phyloP scores from a whole-genome alignment of 2,113 vertebrate species.

The Felis catus region DNA sequence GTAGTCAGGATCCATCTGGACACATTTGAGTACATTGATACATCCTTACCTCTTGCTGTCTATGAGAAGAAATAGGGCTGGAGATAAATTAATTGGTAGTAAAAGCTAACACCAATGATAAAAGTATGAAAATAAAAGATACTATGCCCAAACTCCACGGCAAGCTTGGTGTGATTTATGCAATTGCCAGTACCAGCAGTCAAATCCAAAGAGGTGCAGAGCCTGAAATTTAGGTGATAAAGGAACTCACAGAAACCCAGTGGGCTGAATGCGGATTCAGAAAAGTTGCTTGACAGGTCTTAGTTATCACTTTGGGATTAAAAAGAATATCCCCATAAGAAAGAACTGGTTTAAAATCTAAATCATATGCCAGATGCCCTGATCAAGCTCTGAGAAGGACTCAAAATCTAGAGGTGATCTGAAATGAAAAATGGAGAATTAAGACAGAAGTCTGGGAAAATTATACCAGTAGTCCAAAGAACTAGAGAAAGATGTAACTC shows the following conservation, averaged over 20 bases:
- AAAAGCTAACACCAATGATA: neutral
- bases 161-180: neutral
- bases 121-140: neutral
- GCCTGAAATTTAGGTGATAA: neutral
- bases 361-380: neutral
- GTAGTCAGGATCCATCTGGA: neutral
- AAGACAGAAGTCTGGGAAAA: neutral
- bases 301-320: neutral
- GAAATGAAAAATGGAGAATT: neutral
- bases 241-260: neutral
- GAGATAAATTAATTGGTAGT: neutral
- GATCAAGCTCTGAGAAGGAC: neutral
- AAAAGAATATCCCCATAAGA: neutral
- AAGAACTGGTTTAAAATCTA: neutral
- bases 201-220: neutral
- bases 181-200: neutral
- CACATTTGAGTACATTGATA: neutral
- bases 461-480: neutral
- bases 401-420: neutral
- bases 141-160: neutral
- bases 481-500: neutral
- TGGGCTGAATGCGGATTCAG: neutral
- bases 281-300: neutral
- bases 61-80: neutral
- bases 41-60: neutral